Evolutionary conservation across 2,113 vertebrate species (phyloP), one percentile per base, ranked within the genome.

Genomic region (Madoqua kirkii): DNA sequence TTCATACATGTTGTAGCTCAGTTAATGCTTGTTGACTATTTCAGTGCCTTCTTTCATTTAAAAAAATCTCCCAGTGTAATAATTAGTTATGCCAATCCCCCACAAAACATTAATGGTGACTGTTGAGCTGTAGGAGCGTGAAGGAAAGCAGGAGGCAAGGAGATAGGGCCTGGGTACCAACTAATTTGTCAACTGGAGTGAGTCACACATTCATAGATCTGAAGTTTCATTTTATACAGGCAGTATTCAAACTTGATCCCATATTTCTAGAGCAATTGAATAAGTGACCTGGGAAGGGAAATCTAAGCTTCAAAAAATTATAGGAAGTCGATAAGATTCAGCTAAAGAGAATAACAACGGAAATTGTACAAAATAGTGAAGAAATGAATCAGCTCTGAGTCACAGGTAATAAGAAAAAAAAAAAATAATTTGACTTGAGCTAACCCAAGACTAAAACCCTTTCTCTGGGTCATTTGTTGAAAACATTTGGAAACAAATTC

Each of bases 301-400:
- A 50, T 87, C 74, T 76, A 79, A 88, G 48, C 81, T 67, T 86
- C 52, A 90, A 89, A 89, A 97, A 96, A 85, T 64, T 79, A 52
- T 88, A 64, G 43, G 71, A 81, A 78, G n/a, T 60, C 76, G 96
- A 94, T 91, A 91, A 95, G 87, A 59, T 87, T 93, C 40, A 92
- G 62, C 76, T 82, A 93, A 92, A 96, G 64, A 94, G 81, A 92
- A 81, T 36, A 96, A 59, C 54, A 82, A 87, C 81, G 57, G 74
- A 88, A 96, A 94, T 59, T 54, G n/a, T 29, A 82, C 13, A 19
- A 59, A 95, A 91, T 60, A 81, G 76, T 40, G 60, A 87, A 87
- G 54, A 90, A 79, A 87, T 92, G 91, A 96, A n/a, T 92, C 93
- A 94, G 21, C 7, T 19, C n/a, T 76, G 91, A 96, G 16, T 94